Evolutionary conservation across 2,797 vertebrate genomes (phyloP), one percentile per base, ranked within the genome.

Genomic region (Ctenosaura bakeri): DNA sequence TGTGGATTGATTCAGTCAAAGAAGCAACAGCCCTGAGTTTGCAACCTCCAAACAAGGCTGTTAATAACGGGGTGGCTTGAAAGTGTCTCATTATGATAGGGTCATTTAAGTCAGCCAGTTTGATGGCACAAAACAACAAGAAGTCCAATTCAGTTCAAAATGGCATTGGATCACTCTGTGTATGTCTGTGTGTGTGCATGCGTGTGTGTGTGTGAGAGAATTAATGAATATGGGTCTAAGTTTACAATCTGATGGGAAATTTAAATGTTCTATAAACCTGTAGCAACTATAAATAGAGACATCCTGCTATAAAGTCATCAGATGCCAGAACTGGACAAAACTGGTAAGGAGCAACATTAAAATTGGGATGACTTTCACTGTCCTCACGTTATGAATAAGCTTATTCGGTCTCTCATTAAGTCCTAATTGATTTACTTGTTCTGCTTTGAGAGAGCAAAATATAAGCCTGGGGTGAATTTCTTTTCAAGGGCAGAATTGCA

Each of bases 351-450:
- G 35, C n/a, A 56, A 77, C 56, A 76, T n/a, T 76, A 66, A 24
- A 90, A 82, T 46, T 24, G 50, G 69, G n/a, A 82, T 29, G 77
- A 86, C 84, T 64, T 91, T 82, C 64, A n/a, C 38, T 86, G 42
- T 56, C 86, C 85, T 78, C 69, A 82, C 52, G 22, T 86, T 81
- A 81, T 88, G 77, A 85, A 69, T 86, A 83, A 76, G 46, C 71
- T 66, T 86, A n/a, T 77, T 87, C 77, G 62, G 26, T 90, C 77
- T 88, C 50, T 69, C 35, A 76, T 87, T 74, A 89, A 69, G 71
- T n/a, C 74, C 80, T 83, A 88, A 84, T 84, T 90, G 80, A 88
- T 88, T 90, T 88, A 87, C 90, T 88, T 74, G 26, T 22, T 91
- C 69, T 91, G 79, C 46, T 89, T 10, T 71, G 71, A 86, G 71